A percentile compares a stretch with the other conserved stretches of the same genome.
These are phyloP conservation scores for Ancistrus triradiatus DNA, from an alignment of 2,113 vertebrate species.

Conservation along the genomic window DNA sequence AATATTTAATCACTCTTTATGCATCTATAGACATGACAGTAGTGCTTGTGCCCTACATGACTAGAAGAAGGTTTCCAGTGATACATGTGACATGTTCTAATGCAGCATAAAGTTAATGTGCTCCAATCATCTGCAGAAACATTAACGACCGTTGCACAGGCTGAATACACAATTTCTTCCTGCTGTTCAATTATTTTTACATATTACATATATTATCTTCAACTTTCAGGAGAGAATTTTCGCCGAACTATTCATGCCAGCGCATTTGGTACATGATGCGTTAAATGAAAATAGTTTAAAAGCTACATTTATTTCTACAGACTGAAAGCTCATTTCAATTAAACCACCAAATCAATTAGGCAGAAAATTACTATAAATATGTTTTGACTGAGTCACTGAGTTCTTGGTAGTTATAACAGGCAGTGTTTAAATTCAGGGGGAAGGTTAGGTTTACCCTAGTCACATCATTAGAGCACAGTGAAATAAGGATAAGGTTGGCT, in stretches of 20 bases:
- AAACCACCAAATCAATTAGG: constrained; percentile 62
- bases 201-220: constrained; percentile 60
- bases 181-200: constrained; percentile 50
- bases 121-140: constrained; percentile 10
- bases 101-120: constrained; percentile 38
- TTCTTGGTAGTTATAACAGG: constrained; percentile 46
- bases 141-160: constrained; percentile 23
- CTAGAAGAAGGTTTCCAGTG: no score
- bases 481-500: background rate
- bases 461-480: constrained; percentile 9
- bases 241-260: constrained; percentile 54
- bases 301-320: constrained; percentile 54
- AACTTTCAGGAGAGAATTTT: constrained; percentile 56
- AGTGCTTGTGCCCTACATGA: no score
- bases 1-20: no score
- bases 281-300: constrained; percentile 70
- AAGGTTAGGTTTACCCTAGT: background rate
- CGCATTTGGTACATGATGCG: constrained; percentile 68
- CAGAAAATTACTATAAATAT: constrained; percentile 71
- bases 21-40: no score
- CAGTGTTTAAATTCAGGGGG: constrained; percentile 35
- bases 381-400: constrained; percentile 55
- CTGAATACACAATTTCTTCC: constrained; percentile 38
- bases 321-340: constrained; percentile 66
- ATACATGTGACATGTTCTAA: constrained; percentile 31